These are phyloP conservation scores for Lasioglossum oenotherae DNA, from an alignment of 2,888 invertebrate genomes.

Conservation along the genomic window DNA sequence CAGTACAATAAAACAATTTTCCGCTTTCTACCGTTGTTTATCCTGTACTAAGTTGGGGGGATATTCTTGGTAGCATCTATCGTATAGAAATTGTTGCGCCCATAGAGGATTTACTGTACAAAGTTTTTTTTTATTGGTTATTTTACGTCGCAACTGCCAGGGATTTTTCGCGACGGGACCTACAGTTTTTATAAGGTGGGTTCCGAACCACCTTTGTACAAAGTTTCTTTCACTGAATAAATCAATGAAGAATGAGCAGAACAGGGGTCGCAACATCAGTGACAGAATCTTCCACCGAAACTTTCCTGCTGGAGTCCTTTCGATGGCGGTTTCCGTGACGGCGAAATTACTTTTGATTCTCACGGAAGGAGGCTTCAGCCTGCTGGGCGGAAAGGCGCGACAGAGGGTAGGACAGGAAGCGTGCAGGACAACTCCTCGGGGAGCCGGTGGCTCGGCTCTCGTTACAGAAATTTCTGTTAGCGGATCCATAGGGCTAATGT, in stretches of 20 bases:
- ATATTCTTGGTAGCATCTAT: no score
- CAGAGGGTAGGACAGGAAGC: slow-evolving; percentile 3
- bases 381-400: neutral
- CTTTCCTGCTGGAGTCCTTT: neutral
- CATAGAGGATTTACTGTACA: no score
- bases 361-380: neutral
- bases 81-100: no score
- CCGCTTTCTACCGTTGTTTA: no score
- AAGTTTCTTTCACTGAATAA: no score
- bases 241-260: neutral
- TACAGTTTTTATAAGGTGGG: no score
- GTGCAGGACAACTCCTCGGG: neutral
- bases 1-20: no score
- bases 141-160: no score
- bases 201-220: no score
- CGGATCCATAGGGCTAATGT: slow-evolving; percentile 6
- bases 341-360: neutral
- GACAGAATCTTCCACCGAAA: neutral
- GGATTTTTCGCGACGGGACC: no score
- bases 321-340: neutral
- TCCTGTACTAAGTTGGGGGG: no score
- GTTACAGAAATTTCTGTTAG: slow-evolving; percentile 45
- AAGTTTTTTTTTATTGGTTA: no score
- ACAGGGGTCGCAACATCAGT: neutral
- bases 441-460: neutral